Evolutionary conservation across 2,797 vertebrate genomes (phyloP).

Genomic region (Bucorvus abyssinicus): DNA sequence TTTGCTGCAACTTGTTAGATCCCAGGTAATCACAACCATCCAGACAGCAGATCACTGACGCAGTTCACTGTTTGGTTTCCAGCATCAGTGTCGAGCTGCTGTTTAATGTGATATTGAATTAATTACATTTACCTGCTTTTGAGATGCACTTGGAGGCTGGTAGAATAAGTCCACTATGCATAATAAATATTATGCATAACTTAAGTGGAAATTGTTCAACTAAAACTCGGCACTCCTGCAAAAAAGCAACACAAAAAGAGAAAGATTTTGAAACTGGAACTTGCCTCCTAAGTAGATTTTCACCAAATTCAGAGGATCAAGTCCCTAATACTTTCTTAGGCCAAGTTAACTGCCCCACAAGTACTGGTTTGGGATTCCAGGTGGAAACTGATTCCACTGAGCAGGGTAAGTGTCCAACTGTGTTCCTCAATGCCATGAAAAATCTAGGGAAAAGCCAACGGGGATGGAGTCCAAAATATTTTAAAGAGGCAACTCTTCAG

Average conservation of each 20-base stretch:
- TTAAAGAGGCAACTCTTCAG: not conserved
- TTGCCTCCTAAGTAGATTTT: not conserved
- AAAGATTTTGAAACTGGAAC: not conserved
- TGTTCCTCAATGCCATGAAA: not conserved
- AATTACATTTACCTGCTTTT: not conserved
- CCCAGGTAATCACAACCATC: not conserved
- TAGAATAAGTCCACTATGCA: not conserved
- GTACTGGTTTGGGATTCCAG: not conserved
- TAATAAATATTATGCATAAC: not conserved
- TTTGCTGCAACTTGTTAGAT: not conserved
- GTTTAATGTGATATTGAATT: not conserved
- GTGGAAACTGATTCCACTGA: not conserved
- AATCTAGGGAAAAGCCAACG: constrained; percentile 7
- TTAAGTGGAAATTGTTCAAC: not conserved
- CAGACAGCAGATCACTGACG: not conserved
- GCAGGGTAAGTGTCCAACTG: not conserved
- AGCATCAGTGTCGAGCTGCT: not conserved
- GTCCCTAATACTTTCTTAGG: not conserved
- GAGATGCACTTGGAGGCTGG: not conserved
- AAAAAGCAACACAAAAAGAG: not conserved
- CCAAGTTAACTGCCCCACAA: not conserved
- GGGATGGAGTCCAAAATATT: constrained; percentile 10
- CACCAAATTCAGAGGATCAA: not conserved
- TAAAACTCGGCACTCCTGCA: not conserved
- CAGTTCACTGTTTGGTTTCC: not conserved